Evolutionary conservation across 1,140 invertebrate genomes (phyloP).

Genomic region (Panulirus ornatus): DNA sequence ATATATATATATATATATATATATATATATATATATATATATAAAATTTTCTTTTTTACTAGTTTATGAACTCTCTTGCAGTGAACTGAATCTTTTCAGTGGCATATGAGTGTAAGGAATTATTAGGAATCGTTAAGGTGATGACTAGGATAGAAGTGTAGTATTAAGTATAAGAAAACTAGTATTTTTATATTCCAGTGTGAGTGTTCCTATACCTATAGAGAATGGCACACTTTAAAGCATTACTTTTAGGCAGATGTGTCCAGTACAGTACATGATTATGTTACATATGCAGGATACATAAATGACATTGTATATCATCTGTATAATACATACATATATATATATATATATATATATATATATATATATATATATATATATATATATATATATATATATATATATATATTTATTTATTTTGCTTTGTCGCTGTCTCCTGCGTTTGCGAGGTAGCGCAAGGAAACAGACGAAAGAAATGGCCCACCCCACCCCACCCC

Average conservation of each 20-base stretch:
- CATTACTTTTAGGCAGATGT: not conserved
- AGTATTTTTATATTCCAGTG: not conserved
- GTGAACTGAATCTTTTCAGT: not conserved
- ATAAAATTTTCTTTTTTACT: not conserved
- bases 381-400: no score
- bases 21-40: no score
- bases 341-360: no score
- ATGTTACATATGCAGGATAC: not conserved
- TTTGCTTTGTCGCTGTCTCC: no score
- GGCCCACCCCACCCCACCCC: no score
- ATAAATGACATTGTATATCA: not conserved
- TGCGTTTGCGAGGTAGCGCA: no score
- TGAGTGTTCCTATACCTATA: not conserved
- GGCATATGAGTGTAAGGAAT: not conserved
- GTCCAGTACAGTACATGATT: no score
- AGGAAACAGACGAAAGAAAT: no score
- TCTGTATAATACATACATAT: no score
- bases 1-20: no score
- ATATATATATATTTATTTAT: no score
- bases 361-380: no score
- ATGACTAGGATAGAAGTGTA: not conserved
- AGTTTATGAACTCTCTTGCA: not conserved
- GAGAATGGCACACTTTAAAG: not conserved
- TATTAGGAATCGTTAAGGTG: not conserved
- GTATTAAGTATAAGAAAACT: not conserved